A percentile compares a stretch with the other conserved stretches of the same genome.
These are phyloP conservation scores for Syrphus vitripennis DNA, from an alignment of 2,888 invertebrate species.

Conservation along the genomic window DNA sequence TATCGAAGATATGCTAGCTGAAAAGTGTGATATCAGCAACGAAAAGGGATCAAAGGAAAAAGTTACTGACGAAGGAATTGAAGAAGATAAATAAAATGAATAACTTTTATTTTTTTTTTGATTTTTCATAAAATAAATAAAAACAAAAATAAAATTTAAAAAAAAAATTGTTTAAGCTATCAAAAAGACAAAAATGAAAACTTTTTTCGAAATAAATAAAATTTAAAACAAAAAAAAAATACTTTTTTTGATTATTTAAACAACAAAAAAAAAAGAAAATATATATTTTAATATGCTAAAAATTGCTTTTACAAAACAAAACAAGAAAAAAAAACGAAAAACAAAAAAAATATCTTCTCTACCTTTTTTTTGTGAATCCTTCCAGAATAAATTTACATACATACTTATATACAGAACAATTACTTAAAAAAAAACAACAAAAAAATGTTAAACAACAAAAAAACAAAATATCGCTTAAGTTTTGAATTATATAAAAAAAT, in stretches of 20 bases:
- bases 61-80: conserved; percentile 79
- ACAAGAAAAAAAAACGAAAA: conserved; percentile 45
- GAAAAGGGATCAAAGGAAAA: conserved; percentile 77
- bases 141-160: conserved; percentile 73
- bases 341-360: conserved; percentile 74
- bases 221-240: conserved; percentile 39
- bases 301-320: conserved; percentile 72
- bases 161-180: conserved; percentile 75
- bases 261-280: conserved; percentile 53
- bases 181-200: conserved; percentile 75
- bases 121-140: conserved; percentile 45
- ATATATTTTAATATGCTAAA: conserved; percentile 73
- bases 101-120: conserved; percentile 12
- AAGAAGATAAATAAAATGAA: conserved; percentile 78
- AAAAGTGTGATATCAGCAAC: conserved; percentile 81
- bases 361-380: conserved; percentile 73
- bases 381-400: conserved; percentile 59
- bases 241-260: conserved; percentile 70
- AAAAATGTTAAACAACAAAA: conserved; percentile 53
- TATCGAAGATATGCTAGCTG: conserved; percentile 81
- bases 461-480: conserved; percentile 66
- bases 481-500: conserved; percentile 57
- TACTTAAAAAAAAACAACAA: conserved; percentile 47
- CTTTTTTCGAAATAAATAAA: conserved; percentile 66
- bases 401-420: conserved; percentile 62